Conservation (phyloP, 2,113 vertebrate genomes). For the Lophotis ruficrista region DNA sequence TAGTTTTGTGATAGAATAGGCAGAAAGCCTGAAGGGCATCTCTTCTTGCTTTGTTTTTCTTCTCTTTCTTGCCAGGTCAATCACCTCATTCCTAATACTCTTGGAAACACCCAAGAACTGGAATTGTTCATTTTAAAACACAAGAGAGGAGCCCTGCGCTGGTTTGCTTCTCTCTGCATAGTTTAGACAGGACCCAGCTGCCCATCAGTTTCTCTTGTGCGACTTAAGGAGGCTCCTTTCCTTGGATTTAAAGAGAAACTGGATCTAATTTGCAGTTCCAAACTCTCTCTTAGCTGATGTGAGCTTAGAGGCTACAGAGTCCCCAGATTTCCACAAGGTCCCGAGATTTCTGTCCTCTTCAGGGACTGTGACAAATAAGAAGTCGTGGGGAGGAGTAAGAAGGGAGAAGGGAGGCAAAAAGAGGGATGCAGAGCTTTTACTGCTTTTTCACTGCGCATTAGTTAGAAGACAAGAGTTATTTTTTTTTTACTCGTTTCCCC, state of each 20-base stretch:
- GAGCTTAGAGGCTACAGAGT: not conserved
- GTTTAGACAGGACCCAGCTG: not conserved
- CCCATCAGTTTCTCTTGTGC: not conserved
- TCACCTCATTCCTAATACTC: not conserved
- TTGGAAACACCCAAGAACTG: constrained; percentile 32
- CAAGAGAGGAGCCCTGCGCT: not conserved
- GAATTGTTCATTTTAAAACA: constrained; percentile 2
- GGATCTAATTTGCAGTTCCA: not conserved
- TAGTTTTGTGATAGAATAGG: not conserved
- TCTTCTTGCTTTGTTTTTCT: not conserved
- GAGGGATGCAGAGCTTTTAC: not conserved
- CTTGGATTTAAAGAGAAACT: not conserved
- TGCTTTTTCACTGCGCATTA: not conserved
- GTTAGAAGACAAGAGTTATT: not conserved
- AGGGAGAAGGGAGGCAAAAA: not conserved
- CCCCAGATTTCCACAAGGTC: not conserved
- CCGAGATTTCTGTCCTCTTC: not conserved
- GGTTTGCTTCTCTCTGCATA: not conserved
- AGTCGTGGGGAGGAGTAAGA: not conserved
- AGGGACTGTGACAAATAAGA: not conserved
- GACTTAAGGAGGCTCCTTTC: not conserved
- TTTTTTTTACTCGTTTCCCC: not conserved
- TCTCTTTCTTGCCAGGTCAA: not conserved
- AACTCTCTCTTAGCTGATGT: not conserved
- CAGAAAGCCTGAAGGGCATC: not conserved